Percentiles rank a stretch among this genome's conserved stretches.
Conservation (phyloP, 1,140 invertebrate genomes). For the Trachelipus rathkii region DNA sequence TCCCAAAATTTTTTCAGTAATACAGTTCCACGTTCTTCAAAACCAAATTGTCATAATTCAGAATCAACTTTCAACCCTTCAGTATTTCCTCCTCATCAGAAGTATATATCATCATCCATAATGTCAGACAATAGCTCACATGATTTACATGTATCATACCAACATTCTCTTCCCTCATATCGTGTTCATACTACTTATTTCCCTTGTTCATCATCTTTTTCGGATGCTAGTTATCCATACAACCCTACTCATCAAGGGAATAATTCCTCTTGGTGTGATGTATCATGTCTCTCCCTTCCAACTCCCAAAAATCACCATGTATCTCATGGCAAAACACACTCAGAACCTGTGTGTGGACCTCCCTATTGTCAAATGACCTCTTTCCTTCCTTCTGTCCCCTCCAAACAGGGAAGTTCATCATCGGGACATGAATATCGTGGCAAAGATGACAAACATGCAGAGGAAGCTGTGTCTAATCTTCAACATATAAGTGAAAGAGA, state of each 20-base stretch:
- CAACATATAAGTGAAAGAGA: conserved; percentile 98
- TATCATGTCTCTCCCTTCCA: conserved; percentile 14
- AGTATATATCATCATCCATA: not conserved
- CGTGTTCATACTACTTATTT: not conserved
- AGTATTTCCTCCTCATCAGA: not conserved
- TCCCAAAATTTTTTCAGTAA: not conserved
- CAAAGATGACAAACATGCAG: conserved; percentile 47
- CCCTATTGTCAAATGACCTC: not conserved
- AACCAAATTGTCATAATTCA: not conserved
- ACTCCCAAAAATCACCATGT: not conserved
- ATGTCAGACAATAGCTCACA: not conserved
- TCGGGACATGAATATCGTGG: not conserved
- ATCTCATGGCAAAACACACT: conserved; percentile 1
- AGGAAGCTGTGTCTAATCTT: conserved; percentile 78
- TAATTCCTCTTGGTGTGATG: not conserved
- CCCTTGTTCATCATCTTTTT: not conserved
- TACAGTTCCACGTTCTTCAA: too few species aligned
- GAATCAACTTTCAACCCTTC: not conserved
- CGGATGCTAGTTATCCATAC: not conserved
- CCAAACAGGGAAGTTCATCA: not conserved
- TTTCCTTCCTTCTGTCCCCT: conserved; percentile 8
- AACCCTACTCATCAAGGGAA: not conserved
- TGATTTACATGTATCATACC: not conserved
- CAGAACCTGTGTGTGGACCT: not conserved
- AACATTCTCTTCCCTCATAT: conserved; percentile 3